phyloP scores from a whole-genome alignment of 2,113 vertebrate species.

The Tragelaphus imberbis region DNA sequence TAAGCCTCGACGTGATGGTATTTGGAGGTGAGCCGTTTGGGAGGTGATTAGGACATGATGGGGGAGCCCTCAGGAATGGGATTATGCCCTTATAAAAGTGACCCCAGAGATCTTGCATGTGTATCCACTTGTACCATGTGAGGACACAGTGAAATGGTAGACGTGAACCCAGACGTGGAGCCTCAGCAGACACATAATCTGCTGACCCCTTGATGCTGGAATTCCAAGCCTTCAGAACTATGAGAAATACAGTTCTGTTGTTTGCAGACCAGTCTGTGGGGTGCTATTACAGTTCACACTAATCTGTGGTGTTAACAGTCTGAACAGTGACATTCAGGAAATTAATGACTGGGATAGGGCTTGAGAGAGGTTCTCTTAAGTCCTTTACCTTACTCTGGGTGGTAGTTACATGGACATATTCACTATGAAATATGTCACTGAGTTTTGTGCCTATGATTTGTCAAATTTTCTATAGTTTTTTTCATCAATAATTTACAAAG shows the following conservation, averaged over 20 bases:
- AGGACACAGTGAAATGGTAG: neutral
- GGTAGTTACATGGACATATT: neutral
- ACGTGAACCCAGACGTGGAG: neutral
- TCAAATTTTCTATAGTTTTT: neutral
- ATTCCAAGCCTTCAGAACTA: neutral
- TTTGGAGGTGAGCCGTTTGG: neutral
- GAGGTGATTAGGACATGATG: neutral
- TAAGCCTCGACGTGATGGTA: neutral
- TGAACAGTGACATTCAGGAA: neutral
- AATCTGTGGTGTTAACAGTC: neutral
- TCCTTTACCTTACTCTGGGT: neutral
- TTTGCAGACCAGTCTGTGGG: neutral
- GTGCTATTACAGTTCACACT: neutral
- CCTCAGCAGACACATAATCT: neutral
- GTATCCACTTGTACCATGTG: too few relatives aligned
- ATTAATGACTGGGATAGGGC: too few relatives aligned
- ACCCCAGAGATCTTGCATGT: neutral
- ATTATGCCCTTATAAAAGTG: neutral
- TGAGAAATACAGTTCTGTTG: neutral
- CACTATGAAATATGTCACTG: neutral
- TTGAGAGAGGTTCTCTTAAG: neutral
- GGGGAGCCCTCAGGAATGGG: neutral
- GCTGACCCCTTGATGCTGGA: neutral
- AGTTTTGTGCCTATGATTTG: neutral
- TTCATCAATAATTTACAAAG: neutral